A percentile compares a stretch with the other conserved stretches of the same genome.
phyloP scores from a whole-genome alignment of 2,113 vertebrate genomes.

The Pyrgilauda ruficollis region DNA sequence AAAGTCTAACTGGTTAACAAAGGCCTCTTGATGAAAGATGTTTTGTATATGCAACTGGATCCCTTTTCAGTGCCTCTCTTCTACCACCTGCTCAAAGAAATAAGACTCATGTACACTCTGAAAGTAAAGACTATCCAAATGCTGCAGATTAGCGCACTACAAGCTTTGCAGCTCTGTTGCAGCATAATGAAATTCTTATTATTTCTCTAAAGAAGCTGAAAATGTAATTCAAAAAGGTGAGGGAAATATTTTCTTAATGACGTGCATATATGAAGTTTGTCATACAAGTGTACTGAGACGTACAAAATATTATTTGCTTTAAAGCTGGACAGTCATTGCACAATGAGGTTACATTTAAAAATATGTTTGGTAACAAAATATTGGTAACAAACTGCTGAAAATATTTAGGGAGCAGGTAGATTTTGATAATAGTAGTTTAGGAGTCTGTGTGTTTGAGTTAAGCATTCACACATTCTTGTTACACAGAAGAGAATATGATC shows the following conservation, averaged over 20 bases:
- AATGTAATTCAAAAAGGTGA: background rate
- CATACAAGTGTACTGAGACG: background rate
- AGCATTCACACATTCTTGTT: background rate
- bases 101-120: background rate
- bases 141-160: background rate
- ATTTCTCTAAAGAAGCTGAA: background rate
- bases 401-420: background rate
- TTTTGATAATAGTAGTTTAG: conserved; percentile 1
- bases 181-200: background rate
- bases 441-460: background rate
- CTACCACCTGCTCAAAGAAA: background rate
- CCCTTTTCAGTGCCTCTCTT: background rate
- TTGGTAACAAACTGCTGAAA: background rate
- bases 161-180: background rate
- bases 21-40: background rate
- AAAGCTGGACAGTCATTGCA: background rate
- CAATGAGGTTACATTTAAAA: background rate
- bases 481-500: background rate
- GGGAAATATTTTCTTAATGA: background rate
- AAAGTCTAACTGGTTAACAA: background rate
- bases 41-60: background rate
- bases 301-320: background rate
- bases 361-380: background rate
- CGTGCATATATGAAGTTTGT: background rate
- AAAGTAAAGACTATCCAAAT: background rate